Base-by-base conservation (phyloP, 2,113 vertebrate genomes). In the Forbesichthys agassizii region DNA sequence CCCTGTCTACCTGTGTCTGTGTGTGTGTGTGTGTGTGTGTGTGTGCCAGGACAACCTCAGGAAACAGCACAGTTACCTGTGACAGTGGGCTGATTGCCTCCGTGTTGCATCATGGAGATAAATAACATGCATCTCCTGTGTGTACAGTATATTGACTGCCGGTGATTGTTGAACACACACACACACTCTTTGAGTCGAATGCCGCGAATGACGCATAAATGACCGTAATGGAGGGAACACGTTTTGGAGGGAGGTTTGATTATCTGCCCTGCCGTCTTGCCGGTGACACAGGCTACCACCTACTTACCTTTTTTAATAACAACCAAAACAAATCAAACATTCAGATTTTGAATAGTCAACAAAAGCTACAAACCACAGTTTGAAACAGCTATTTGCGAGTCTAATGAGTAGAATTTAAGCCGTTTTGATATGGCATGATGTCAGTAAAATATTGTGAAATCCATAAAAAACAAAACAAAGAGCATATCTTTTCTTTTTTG, bases 71-170 rank as follows among this genome's bases (percentile, higher is more conserved):
- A 75, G 76, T 76, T 84, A 33, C 61, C 72, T 69, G 64, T 74
- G 46, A 71, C 47, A 72, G 52, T 48, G 47, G 48, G 33, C 46
- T 36, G 68, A 74, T 79, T 85, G 80, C 80, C 69, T 71, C 68
- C 54, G 60, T 76, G 64, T 88, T 86, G 64, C 68, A 33, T 8
- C 56, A 67, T 67, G 71, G 77, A 66, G 80, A 66, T 54, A 14
- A 64, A 51, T 14, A 63, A 64, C 48, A 51, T 83, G 79, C 61
- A 63, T 52, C 64, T 63, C 64, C 56, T 66, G 27, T 42, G 58
- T 65, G 62, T 78, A 71, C 27, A 27, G 27, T 61, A 75, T 60
- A 61, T 13, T 48, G 13, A 68, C 16, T 81, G 14, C 14, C 69
- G 0, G 64, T 71, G 51, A 14, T 18, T n/a, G 48, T 58, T 57